Conservation (phyloP, 2,888 invertebrate species). For the Zygaena filipendulae region DNA sequence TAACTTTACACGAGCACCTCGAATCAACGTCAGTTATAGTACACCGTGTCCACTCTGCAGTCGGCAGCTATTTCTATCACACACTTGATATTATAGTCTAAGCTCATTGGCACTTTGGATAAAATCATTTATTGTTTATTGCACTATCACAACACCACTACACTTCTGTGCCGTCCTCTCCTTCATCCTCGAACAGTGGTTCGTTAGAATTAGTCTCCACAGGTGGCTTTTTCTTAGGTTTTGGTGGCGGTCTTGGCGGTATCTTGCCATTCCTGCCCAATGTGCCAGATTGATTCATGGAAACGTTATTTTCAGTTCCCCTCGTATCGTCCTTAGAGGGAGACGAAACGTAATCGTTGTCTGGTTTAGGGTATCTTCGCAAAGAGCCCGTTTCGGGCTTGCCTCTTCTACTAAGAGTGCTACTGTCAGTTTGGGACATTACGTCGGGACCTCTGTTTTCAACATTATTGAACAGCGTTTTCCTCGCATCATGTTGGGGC, state of each 20-base stretch:
- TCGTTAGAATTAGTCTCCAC: slow-evolving; percentile 70
- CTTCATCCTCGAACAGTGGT: slow-evolving; percentile 84
- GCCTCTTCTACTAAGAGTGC: slow-evolving; percentile 50
- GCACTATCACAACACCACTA: slow-evolving; percentile 47
- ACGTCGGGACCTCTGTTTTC: slow-evolving; percentile 39
- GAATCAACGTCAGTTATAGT: slow-evolving; percentile 33
- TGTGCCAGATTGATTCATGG: slow-evolving; percentile 49
- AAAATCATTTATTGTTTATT: slow-evolving; percentile 25
- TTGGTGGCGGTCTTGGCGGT: slow-evolving; percentile 86
- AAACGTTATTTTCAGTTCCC: slow-evolving; percentile 39
- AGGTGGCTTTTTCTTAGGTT: slow-evolving; percentile 81
- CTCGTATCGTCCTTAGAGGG: slow-evolving; percentile 47
- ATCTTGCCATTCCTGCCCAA: slow-evolving; percentile 72
- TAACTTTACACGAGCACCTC: slow-evolving; percentile 67
- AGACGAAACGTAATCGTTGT: slow-evolving; percentile 39
- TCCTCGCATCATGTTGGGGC: slow-evolving; percentile 53
- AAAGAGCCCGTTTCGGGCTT: slow-evolving; percentile 66
- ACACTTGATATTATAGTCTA: too few relatives aligned
- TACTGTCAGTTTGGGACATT: slow-evolving; percentile 42
- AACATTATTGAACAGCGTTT: slow-evolving; percentile 36
- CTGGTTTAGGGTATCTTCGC: slow-evolving; percentile 41
- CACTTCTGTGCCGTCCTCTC: slow-evolving; percentile 91
- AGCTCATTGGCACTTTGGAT: slow-evolving; percentile 63
- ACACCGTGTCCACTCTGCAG: slow-evolving; percentile 31
- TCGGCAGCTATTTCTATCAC: slow-evolving; percentile 27